Conservation (phyloP, 1,140 invertebrate species). For the Sycophila sp. region DNA sequence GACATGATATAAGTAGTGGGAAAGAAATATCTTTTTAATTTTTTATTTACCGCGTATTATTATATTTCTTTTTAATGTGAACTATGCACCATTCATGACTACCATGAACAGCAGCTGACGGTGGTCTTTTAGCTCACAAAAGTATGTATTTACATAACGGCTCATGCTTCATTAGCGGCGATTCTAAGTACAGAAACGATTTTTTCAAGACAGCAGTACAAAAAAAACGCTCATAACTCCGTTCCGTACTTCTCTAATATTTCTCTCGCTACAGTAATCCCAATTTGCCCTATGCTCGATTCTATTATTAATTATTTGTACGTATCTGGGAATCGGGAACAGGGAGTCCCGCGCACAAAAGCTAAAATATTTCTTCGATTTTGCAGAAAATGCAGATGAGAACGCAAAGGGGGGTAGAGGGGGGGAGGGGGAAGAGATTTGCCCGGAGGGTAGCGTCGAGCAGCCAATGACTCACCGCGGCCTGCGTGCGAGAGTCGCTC, state of each 20-base stretch:
- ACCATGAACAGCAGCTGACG: too few species aligned
- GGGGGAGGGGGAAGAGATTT: too few species aligned
- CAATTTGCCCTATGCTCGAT: too few species aligned
- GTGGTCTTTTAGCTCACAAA: not conserved
- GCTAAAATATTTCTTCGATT: not conserved
- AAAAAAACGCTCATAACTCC: too few species aligned
- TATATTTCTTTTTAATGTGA: too few species aligned
- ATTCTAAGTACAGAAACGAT: not conserved
- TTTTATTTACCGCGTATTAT: too few species aligned
- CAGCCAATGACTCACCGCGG: not conserved
- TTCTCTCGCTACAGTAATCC: too few species aligned
- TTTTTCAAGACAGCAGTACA: not conserved
- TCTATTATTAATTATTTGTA: not conserved
- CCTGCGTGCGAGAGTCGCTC: not conserved
- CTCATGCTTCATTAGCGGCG: not conserved
- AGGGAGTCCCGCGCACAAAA: not conserved
- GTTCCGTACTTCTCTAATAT: too few species aligned
- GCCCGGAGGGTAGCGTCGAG: not conserved
- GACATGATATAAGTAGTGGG: too few species aligned
- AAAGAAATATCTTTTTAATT: too few species aligned
- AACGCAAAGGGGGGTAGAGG: not conserved
- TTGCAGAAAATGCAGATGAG: not conserved
- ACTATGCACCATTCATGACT: too few species aligned
- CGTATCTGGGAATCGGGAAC: not conserved
- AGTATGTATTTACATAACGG: not conserved